Percentiles rank a stretch among this genome's conserved stretches.
phyloP scores from a whole-genome alignment of 1,140 invertebrate species.

The Acromyrmex heyeri region DNA sequence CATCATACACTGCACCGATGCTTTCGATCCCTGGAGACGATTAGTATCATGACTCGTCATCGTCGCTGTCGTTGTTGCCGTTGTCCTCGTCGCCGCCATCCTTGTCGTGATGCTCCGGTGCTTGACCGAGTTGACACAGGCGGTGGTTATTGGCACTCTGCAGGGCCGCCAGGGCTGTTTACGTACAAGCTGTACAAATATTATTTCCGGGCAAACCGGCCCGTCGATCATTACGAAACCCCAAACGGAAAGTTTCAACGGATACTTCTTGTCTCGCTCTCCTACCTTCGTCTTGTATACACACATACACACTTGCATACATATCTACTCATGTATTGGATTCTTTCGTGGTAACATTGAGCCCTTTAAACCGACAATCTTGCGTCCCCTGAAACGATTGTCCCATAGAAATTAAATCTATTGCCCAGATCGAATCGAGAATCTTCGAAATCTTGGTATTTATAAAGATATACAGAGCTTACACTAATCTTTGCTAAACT shows the following conservation, averaged over 20 bases:
- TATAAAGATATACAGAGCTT: slow-evolving; percentile 15
- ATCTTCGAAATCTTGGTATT: slow-evolving; percentile 6
- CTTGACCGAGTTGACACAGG: slow-evolving; percentile 80
- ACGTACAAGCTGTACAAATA: slow-evolving; percentile 81
- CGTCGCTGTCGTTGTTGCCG: neutral
- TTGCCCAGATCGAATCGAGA: slow-evolving; percentile 26
- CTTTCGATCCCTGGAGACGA: slow-evolving; percentile 58
- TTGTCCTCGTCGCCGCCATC: slow-evolving; percentile 15
- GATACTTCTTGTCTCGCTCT: slow-evolving; percentile 31
- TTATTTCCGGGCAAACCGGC: slow-evolving; percentile 78
- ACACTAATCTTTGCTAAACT: neutral
- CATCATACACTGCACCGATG: neutral
- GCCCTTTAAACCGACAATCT: slow-evolving; percentile 38
- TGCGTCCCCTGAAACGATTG: neutral
- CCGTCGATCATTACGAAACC: slow-evolving; percentile 78
- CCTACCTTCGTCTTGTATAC: slow-evolving; percentile 21
- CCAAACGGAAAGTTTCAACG: slow-evolving; percentile 76
- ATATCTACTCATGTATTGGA: neutral
- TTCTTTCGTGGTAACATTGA: slow-evolving; percentile 1
- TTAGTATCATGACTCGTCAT: slow-evolving; percentile 23
- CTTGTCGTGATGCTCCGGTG: slow-evolving; percentile 52
- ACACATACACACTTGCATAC: slow-evolving; percentile 26
- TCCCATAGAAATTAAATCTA: slow-evolving; percentile 44
- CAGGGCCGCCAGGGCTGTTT: slow-evolving; percentile 78
- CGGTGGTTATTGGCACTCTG: slow-evolving; percentile 79